These are phyloP conservation scores for Rhabdomys dilectus DNA, from an alignment of 2,113 vertebrate genomes.

Conservation along the genomic window DNA sequence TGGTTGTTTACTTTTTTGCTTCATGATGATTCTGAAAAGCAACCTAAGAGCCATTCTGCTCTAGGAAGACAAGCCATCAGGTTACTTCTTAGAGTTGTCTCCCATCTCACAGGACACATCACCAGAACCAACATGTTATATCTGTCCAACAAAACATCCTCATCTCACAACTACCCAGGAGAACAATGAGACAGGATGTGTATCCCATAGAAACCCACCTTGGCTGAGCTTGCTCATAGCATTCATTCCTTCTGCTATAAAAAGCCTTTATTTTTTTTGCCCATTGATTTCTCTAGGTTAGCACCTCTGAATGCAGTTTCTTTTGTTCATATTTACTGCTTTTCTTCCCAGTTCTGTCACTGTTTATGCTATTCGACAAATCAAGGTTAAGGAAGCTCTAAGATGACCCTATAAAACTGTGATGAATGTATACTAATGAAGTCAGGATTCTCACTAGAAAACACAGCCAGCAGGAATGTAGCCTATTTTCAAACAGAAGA, in stretches of 20 bases:
- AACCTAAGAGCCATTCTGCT: fast-evolving
- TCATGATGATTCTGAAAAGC: neutral
- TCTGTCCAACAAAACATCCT: fast-evolving
- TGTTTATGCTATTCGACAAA: neutral
- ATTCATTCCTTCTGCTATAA: neutral
- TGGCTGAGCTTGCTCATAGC: neutral
- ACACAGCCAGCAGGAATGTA: neutral
- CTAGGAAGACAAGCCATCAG: neutral
- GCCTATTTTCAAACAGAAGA: neutral
- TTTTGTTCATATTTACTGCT: neutral
- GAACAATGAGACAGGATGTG: fast-evolving
- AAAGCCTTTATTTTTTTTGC: neutral
- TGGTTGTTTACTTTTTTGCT: neutral
- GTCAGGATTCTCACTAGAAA: fast-evolving
- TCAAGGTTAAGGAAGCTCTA: neutral
- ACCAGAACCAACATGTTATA: fast-evolving
- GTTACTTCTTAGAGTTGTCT: neutral
- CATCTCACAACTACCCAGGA: too few species aligned
- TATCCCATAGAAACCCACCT: neutral
- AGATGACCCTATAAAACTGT: too few species aligned
- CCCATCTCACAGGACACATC: neutral
- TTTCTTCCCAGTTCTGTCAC: neutral
- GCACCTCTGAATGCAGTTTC: neutral
- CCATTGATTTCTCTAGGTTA: neutral
- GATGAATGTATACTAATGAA: neutral